These are phyloP conservation scores for Pipra filicauda DNA, from an alignment of 2,113 vertebrate species.

Conservation along the genomic window DNA sequence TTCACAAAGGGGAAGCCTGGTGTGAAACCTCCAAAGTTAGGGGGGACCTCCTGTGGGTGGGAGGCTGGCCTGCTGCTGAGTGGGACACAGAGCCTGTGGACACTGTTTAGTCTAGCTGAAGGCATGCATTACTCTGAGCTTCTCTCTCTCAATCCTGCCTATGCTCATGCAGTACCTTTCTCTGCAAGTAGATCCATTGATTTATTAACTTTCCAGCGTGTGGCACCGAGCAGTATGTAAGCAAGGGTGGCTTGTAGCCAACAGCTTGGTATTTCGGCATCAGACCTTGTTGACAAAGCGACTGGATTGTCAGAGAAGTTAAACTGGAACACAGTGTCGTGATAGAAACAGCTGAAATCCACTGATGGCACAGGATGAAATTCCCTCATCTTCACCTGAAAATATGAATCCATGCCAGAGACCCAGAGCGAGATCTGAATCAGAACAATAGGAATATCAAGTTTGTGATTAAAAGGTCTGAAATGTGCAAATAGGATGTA, in stretches of 20 bases:
- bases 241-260: background rate
- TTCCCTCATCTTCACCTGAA: background rate
- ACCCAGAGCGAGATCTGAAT: background rate
- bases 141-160: background rate
- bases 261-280: background rate
- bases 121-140: background rate
- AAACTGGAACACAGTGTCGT: background rate
- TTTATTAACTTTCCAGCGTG: background rate
- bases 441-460: background rate
- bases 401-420: background rate
- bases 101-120: background rate
- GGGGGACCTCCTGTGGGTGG: background rate
- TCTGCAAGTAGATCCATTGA: background rate
- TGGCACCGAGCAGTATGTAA: background rate
- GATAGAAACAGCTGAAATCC: background rate
- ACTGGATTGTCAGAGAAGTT: background rate
- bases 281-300: background rate
- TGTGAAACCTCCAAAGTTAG: background rate
- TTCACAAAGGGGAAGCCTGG: background rate
- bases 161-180: background rate
- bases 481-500: accelerated
- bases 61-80: background rate
- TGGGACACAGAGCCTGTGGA: background rate
- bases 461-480: background rate
- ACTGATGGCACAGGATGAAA: background rate